A percentile compares a stretch with the other conserved stretches of the same genome.
Conservation (phyloP, 2,888 invertebrate genomes). For the Aromia moschata region DNA sequence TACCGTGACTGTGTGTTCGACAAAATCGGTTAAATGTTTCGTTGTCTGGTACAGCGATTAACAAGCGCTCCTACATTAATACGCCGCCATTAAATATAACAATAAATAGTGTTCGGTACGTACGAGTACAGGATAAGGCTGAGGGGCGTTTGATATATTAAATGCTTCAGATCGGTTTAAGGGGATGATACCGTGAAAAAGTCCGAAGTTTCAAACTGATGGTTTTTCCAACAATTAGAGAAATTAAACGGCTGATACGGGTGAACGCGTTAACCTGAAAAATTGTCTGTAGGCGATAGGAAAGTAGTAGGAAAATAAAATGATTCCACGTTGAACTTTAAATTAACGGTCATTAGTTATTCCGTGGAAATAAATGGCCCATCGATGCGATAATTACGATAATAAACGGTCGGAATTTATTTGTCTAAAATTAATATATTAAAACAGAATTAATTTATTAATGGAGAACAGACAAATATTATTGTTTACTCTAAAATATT, state of each 20-base stretch:
- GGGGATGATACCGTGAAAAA: neutral
- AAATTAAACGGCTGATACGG: neutral
- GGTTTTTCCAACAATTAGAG: conserved; percentile 10
- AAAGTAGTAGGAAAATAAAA: conserved; percentile 20
- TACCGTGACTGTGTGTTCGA: conserved; percentile 10
- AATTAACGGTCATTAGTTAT: too few relatives aligned
- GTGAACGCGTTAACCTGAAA: neutral
- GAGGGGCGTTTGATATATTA: neutral
- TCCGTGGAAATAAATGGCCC: too few relatives aligned
- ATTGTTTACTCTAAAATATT: too few relatives aligned
- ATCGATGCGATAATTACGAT: too few relatives aligned
- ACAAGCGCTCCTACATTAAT: conserved; percentile 3
- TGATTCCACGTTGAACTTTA: neutral
- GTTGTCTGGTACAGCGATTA: conserved; percentile 14
- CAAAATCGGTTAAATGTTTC: conserved; percentile 21
- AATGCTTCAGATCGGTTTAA: neutral
- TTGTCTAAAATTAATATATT: too few relatives aligned
- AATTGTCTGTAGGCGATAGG: conserved; percentile 18
- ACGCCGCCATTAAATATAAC: neutral
- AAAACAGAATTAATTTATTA: too few relatives aligned
- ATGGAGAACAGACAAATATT: too few relatives aligned
- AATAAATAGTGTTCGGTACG: too few relatives aligned
- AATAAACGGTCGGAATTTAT: too few relatives aligned
- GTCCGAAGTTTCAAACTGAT: conserved; percentile 7
- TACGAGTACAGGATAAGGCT: too few relatives aligned